Base-by-base conservation (phyloP, 2,797 vertebrate species). In the Pantherophis vulpinus region DNA sequence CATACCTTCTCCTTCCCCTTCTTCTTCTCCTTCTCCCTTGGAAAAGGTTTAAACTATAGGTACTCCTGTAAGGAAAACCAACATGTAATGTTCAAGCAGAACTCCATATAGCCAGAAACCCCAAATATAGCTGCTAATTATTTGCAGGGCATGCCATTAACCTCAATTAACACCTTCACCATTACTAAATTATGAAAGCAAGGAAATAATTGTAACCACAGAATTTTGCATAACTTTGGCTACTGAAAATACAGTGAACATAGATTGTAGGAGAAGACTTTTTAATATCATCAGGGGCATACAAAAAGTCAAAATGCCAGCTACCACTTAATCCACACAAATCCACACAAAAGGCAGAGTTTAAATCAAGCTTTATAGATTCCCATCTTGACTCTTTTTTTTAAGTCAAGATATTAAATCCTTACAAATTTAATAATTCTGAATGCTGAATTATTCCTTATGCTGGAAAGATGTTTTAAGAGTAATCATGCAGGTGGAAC, bases 121-220 rank as follows among this genome's bases (percentile, higher is more conserved):
- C 95, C 94, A 96, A 95, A 95, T 96, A 95, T 96, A 96, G 92
- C 0, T 0, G 1, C 0, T 61, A 95, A 93, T 94, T 97, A 96
- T 97, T 96, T 97, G 32, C 94, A 92, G 94, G 95, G 90, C 92
- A 92, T 47, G 37, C 95, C 93, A 94, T 96, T 97, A 96, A 96
- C 94, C 93, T 96, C 96, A 95, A 94, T 96, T 96, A 95, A 94
- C 83, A 90, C 94, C 95, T 96, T 92, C 91, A 89, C 42, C 13
- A 91, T 92, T 93, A 95, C 92, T 86, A 86, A 90, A 92, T 90
- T 61, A 93, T 87, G 60, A 91, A 95, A 94, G 93, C 60, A 92
- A 95, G 42, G 14, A 89, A 86, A 89, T 63, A 70, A 90, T 87
- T 58, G 61, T 83, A 90, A 95, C 94, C 91, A 54, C 93, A 56